A percentile compares a stretch with the other conserved stretches of the same genome.
Conservation (phyloP, 2,888 invertebrate genomes). For the Tachina lurida region DNA sequence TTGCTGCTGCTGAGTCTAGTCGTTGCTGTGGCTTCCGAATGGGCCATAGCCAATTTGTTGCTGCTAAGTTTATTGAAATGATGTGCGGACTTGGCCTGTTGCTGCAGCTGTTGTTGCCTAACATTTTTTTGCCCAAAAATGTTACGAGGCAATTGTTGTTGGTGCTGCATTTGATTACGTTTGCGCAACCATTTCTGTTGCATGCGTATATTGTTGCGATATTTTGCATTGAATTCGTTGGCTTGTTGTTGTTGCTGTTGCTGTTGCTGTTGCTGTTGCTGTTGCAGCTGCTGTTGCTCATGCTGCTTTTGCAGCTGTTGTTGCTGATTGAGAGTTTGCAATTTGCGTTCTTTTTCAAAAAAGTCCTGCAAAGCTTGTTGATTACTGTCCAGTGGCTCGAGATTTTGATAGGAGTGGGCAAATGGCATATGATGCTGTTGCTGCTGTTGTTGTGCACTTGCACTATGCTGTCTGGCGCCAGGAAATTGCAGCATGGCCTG, state of each 20-base stretch:
- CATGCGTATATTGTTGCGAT: constrained; percentile 76
- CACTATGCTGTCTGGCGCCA: constrained; percentile 32
- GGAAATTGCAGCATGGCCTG: constrained; percentile 51
- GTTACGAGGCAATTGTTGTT: constrained; percentile 76
- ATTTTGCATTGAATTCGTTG: constrained; percentile 58
- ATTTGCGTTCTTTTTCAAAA: constrained; percentile 76
- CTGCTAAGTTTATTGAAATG: constrained; percentile 75
- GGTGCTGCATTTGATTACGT: constrained; percentile 76
- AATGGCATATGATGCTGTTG: constrained; percentile 32
- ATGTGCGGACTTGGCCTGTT: constrained; percentile 72
- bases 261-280: constrained; percentile 50
- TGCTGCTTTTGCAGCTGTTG: constrained; percentile 58
- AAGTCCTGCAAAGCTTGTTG: constrained; percentile 78
- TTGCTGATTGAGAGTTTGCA: constrained; percentile 51
- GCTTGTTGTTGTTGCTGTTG: constrained; percentile 69
- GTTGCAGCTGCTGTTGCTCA: constrained; percentile 47
- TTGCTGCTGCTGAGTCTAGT: constrained; percentile 56
- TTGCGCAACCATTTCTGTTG: constrained; percentile 81
- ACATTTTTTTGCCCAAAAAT: constrained; percentile 75
- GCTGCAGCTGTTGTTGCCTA: constrained; percentile 62
- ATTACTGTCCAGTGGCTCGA: constrained; percentile 76
- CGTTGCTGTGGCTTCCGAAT: constrained; percentile 79
- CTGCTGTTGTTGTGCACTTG: constrained; percentile 1
- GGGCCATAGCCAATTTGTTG: constrained; percentile 75
- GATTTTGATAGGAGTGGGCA: constrained; percentile 75